Evolutionary conservation across 92 coral and sea anemone genomes (phyloP).

Genomic region (Diadumene lineata): DNA sequence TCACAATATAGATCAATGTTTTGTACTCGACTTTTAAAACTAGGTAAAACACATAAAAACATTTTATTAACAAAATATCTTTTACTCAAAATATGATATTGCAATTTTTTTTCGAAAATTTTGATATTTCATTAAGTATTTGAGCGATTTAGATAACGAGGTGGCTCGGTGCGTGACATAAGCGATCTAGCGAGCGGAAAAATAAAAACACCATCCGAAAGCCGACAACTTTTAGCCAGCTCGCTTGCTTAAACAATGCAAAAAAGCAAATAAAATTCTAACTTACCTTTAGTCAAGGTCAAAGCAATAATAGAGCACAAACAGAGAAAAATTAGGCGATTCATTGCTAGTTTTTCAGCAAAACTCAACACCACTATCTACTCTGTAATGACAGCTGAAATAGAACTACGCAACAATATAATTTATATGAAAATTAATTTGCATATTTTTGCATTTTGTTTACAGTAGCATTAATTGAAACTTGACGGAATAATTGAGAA

Average conservation of each 20-base stretch:
- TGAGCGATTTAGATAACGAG: too few relatives aligned
- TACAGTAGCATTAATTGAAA: neutral
- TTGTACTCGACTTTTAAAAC: too few relatives aligned
- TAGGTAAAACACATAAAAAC: too few relatives aligned
- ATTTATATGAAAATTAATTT: too few relatives aligned
- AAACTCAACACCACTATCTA: neutral
- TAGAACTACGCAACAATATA: too few relatives aligned
- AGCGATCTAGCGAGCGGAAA: neutral
- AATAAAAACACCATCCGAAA: neutral
- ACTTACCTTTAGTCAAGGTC: neutral
- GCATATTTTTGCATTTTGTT: neutral
- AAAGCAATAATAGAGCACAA: neutral
- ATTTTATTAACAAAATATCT: too few relatives aligned
- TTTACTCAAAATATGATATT: too few relatives aligned
- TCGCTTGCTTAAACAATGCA: neutral
- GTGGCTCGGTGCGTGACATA: too few relatives aligned
- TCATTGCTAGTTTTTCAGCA: neutral
- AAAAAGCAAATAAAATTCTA: neutral
- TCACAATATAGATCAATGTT: too few relatives aligned
- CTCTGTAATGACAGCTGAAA: too few relatives aligned
- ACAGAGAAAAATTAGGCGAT: neutral
- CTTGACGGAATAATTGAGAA: neutral
- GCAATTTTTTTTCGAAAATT: too few relatives aligned
- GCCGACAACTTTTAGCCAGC: neutral
- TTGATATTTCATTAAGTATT: too few relatives aligned